Conservation (phyloP, 2,113 vertebrate species). For the Aspiorhynchus laticeps region DNA sequence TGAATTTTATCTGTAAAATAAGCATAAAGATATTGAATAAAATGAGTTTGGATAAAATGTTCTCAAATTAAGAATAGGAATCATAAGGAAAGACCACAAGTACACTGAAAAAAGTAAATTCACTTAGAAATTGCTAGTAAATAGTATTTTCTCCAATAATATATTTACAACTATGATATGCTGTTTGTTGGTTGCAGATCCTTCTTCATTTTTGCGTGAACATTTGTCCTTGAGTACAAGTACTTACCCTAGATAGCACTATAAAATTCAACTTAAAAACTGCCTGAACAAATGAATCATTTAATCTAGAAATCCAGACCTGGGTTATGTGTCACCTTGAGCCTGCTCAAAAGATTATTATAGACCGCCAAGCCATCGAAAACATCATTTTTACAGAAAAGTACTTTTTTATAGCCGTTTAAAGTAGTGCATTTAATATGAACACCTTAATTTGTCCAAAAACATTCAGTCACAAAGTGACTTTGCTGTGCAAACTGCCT, state of each 20-base stretch:
- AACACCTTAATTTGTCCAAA: conserved; percentile 42
- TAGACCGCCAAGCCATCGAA: background rate
- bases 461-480: conserved; percentile 36
- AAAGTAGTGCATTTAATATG: conserved; percentile 41
- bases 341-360: conserved; percentile 9
- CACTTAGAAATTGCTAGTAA: background rate
- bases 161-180: background rate
- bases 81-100: background rate
- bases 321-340: conserved; percentile 32
- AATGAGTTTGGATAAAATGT: background rate
- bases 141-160: background rate
- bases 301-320: conserved; percentile 2
- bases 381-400: background rate
- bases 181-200: background rate
- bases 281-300: background rate
- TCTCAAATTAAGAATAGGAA: background rate
- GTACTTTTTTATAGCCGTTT: conserved; percentile 34
- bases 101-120: no score
- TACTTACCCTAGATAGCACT: background rate
- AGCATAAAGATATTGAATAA: background rate
- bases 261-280: background rate
- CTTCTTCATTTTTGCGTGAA: background rate
- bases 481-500: conserved; percentile 47
- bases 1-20: background rate
- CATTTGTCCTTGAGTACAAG: background rate